Conservation (phyloP, 2,113 vertebrate species). For the Bungarus multicinctus region DNA sequence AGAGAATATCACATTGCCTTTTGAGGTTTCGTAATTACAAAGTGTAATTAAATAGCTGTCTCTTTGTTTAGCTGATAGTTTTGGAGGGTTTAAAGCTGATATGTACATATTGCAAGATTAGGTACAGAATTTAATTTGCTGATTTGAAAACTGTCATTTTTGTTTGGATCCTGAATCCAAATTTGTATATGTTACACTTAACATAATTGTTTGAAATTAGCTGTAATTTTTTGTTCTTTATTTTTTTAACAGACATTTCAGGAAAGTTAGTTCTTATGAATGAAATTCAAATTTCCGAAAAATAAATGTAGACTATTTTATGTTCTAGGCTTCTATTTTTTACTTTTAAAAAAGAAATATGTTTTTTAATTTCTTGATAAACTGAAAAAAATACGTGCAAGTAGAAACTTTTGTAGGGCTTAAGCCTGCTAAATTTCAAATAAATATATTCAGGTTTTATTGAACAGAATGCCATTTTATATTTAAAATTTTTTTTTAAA, state of each 20-base stretch:
- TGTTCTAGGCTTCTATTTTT: background rate
- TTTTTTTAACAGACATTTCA: background rate
- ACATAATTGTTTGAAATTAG: background rate
- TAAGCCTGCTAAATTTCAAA: background rate
- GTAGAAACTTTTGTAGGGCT: background rate
- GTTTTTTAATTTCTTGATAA: background rate
- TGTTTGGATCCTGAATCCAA: background rate
- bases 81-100: background rate
- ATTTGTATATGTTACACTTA: background rate
- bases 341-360: background rate
- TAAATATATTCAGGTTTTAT: background rate
- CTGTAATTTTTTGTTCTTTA: background rate
- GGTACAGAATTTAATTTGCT: background rate
- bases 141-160: background rate
- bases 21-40: background rate
- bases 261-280: background rate
- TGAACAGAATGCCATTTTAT: background rate
- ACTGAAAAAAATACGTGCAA: background rate
- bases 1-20: background rate
- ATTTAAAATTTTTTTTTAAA: background rate
- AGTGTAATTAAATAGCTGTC: background rate
- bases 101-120: background rate
- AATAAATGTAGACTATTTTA: background rate
- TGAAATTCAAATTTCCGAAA: background rate
- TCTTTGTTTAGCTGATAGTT: background rate